These are phyloP conservation scores for Heliangelus exortis DNA, from an alignment of 2,797 vertebrate genomes.

Conservation along the genomic window DNA sequence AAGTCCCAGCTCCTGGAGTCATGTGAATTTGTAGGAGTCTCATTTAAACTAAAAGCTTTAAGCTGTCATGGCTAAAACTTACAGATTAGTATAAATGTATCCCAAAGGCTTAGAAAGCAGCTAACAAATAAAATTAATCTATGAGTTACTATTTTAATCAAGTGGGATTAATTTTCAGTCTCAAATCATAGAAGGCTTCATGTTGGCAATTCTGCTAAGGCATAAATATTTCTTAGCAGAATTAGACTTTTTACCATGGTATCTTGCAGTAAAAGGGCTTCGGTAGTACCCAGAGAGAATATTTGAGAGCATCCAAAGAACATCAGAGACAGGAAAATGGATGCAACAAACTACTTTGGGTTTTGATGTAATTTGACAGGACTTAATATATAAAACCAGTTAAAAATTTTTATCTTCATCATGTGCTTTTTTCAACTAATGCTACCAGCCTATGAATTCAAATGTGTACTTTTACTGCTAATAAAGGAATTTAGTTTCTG, in stretches of 20 bases:
- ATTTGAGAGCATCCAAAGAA: neutral
- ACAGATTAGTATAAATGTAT: neutral
- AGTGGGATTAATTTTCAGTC: slow-evolving; percentile 11
- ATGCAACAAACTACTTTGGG: neutral
- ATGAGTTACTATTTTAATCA: slow-evolving; percentile 23
- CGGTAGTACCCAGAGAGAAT: neutral
- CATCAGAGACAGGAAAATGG: neutral
- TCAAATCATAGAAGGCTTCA: neutral
- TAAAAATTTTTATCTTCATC: neutral
- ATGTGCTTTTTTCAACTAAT: neutral
- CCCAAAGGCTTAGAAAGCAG: slow-evolving; percentile 6
- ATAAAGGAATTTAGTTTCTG: neutral
- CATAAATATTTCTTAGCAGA: neutral
- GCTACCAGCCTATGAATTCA: neutral
- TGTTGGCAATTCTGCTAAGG: neutral
- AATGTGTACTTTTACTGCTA: neutral
- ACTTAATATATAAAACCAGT: neutral
- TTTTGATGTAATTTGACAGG: neutral
- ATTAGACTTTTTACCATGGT: neutral
- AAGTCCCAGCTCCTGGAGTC: neutral
- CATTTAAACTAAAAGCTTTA: neutral
- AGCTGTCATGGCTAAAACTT: neutral
- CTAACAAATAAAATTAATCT: neutral
- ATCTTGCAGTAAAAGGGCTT: neutral
- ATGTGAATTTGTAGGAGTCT: neutral